A percentile compares a stretch with the other conserved stretches of the same genome.
Evolutionary conservation across 1,140 invertebrate species (phyloP).

Genomic region (Drosophila watanabei): DNA sequence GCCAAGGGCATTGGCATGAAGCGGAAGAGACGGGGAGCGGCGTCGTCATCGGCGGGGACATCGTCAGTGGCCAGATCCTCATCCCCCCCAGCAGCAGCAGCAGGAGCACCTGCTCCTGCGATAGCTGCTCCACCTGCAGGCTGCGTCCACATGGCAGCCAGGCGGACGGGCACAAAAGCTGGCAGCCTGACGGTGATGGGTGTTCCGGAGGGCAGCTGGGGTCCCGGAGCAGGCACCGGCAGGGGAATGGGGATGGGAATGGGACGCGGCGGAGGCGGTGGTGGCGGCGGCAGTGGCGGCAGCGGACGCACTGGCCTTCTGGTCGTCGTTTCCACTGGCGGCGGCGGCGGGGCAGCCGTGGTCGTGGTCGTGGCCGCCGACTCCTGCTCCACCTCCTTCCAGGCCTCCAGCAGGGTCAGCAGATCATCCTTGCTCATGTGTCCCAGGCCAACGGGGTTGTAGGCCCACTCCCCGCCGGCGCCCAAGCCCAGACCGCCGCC

Average conservation of each 20-base stretch:
- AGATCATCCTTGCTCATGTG: constrained; percentile 80
- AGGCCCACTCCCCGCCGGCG: constrained; percentile 19
- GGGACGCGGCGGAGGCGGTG: constrained; percentile 24
- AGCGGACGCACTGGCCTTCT: neutral
- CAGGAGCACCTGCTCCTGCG: neutral
- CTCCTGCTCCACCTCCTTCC: constrained; percentile 70
- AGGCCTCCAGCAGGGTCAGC: constrained; percentile 74
- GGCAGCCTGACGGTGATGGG: constrained; percentile 69
- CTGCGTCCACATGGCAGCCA: constrained; percentile 77
- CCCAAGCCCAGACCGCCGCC: constrained; percentile 10
- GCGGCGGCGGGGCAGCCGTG: constrained; percentile 68
- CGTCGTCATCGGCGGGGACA: neutral
- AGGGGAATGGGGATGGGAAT: constrained; percentile 17
- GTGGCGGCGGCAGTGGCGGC: constrained; percentile 10
- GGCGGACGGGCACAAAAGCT: constrained; percentile 75
- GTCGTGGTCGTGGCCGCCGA: constrained; percentile 18
- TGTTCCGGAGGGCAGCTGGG: constrained; percentile 24
- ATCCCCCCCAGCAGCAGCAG: neutral
- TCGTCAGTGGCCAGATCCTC: constrained; percentile 19
- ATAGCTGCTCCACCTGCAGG: constrained; percentile 15
- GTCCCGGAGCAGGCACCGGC: constrained; percentile 29
- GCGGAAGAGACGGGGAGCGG: constrained; percentile 46
- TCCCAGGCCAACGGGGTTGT: constrained; percentile 64
- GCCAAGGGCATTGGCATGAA: constrained; percentile 45
- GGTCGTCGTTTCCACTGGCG: constrained; percentile 43